A percentile compares a stretch with the other conserved stretches of the same genome.
Conservation (phyloP, 2,888 invertebrate species). For the Rosalia funebris region DNA sequence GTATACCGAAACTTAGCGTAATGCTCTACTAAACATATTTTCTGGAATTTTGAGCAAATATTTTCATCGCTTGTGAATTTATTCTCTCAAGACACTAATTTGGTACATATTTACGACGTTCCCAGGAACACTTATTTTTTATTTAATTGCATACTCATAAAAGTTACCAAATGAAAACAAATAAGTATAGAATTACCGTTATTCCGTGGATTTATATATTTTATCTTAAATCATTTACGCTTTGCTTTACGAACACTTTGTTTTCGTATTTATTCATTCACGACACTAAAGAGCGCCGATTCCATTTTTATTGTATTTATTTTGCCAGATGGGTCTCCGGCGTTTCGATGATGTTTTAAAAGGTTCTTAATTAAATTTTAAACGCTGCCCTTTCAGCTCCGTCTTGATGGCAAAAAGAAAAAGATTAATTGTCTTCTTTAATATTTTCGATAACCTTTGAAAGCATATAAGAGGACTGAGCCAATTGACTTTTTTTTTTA, state of each 20-base stretch:
- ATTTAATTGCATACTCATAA: conserved; percentile 16
- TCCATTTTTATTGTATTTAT: conserved; percentile 17
- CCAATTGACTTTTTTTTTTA: too few relatives aligned
- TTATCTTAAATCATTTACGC: conserved; percentile 14
- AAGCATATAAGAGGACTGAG: too few relatives aligned
- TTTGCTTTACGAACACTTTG: conserved; percentile 20
- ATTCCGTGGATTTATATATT: conserved; percentile 19
- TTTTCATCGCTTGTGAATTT: too few relatives aligned
- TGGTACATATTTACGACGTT: conserved; percentile 4
- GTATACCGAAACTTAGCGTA: too few relatives aligned
- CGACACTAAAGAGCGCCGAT: conserved; percentile 1
- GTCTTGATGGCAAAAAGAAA: conserved; percentile 6
- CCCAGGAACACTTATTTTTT: conserved; percentile 5
- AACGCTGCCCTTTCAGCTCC: not conserved
- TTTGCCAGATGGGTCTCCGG: conserved; percentile 6
- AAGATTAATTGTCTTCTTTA: not conserved
- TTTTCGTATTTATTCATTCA: conserved; percentile 12
- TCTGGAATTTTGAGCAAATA: too few relatives aligned
- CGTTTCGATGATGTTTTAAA: not conserved
- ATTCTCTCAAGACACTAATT: not conserved
- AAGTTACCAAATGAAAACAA: conserved; percentile 23
- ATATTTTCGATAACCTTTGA: not conserved
- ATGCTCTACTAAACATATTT: too few relatives aligned
- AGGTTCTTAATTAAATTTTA: conserved; percentile 13
- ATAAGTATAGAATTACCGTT: conserved; percentile 17